These are phyloP conservation scores for Passer montanus DNA, from an alignment of 2,113 vertebrate genomes.

Conservation along the genomic window DNA sequence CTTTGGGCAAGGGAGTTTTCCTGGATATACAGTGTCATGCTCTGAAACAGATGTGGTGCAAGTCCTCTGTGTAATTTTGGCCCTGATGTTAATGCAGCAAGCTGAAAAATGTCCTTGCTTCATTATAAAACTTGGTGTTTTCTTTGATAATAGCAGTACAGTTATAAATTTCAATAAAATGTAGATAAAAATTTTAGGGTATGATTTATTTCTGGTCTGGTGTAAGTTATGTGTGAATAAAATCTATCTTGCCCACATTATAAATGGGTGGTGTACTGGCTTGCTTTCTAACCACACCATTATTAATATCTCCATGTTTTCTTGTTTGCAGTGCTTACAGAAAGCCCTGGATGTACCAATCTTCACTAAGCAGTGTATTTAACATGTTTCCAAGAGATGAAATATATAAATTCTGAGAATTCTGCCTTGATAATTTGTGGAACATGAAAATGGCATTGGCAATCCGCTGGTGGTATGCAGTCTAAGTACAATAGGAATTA, in stretches of 20 bases:
- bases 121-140: not conserved
- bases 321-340: not conserved
- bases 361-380: not conserved
- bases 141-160: accelerated
- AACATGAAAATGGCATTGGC: not conserved
- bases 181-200: not conserved
- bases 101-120: not conserved
- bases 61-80: not conserved
- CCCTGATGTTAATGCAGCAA: not conserved
- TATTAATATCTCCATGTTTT: not conserved
- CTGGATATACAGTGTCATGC: not conserved
- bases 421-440: not conserved
- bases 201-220: not conserved
- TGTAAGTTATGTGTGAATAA: not conserved
- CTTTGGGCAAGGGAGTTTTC: not conserved
- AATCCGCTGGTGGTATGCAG: not conserved
- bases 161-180: not conserved
- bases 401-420: not conserved
- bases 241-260: not conserved
- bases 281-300: not conserved
- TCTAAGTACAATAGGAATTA: not conserved
- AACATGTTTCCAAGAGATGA: not conserved
- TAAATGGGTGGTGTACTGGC: not conserved
- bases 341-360: not conserved
- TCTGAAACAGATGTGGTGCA: not conserved